Conservation (phyloP, 2,797 vertebrate genomes). For the Phylloscopus collybita region DNA sequence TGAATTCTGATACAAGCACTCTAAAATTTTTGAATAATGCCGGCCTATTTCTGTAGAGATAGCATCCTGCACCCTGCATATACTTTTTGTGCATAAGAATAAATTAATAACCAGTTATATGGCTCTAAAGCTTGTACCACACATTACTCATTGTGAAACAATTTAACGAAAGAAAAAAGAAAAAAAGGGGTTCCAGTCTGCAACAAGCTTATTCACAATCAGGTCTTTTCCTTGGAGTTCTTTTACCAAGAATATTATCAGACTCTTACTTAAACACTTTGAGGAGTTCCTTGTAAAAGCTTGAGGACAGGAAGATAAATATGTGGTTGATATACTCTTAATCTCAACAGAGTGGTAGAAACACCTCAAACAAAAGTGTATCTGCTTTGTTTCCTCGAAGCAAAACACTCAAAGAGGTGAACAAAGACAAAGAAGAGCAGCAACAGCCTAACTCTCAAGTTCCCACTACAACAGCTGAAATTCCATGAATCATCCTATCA, state of each 20-base stretch:
- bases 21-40: neutral
- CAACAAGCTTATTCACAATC: neutral
- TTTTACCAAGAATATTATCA: neutral
- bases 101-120: neutral
- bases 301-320: neutral
- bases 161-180: neutral
- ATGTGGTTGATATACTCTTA: neutral
- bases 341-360: neutral
- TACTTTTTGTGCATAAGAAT: neutral
- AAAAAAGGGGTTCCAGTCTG: neutral
- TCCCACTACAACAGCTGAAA: slow-evolving; percentile 1
- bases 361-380: neutral
- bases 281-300: neutral
- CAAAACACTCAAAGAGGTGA: neutral
- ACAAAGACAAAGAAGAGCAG: neutral
- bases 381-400: neutral
- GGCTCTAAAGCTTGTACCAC: neutral
- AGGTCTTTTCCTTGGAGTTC: neutral
- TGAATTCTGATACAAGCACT: neutral
- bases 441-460: neutral
- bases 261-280: neutral
- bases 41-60: neutral
- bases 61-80: neutral
- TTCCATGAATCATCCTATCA: slow-evolving; percentile 22
- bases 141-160: neutral